phyloP scores from a whole-genome alignment of 2,797 vertebrate species.

The Acrossocheilus fasciatus region DNA sequence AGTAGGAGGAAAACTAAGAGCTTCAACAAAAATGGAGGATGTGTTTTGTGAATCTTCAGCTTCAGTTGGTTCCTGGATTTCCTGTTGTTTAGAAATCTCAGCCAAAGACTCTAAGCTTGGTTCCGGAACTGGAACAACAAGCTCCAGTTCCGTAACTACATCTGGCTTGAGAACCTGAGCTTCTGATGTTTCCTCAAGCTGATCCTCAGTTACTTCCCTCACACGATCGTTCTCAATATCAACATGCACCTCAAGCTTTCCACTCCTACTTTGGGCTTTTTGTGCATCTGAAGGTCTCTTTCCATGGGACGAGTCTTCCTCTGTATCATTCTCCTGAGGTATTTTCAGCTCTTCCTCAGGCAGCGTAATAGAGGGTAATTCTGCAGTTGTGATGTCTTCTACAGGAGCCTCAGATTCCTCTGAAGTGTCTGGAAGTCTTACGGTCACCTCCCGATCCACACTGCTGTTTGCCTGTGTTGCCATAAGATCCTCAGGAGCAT shows the following conservation, averaged over 20 bases:
- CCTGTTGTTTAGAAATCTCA: background rate
- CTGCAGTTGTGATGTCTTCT: background rate
- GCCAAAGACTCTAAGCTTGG: background rate
- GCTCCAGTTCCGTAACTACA: background rate
- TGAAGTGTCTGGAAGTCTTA: constrained; percentile 4
- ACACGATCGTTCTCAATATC: background rate
- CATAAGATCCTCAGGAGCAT: constrained; percentile 79
- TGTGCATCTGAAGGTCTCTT: background rate
- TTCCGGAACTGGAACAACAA: background rate
- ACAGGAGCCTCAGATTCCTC: background rate
- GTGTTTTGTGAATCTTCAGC: background rate
- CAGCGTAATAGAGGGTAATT: background rate
- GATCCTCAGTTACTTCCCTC: background rate
- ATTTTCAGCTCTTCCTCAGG: background rate
- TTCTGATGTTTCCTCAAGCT: background rate
- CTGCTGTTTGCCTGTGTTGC: constrained; percentile 57
- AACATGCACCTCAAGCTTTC: background rate
- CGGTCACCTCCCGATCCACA: constrained; percentile 44
- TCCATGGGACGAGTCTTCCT: background rate
- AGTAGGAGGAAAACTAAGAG: constrained; percentile 6
- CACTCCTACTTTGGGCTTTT: background rate
- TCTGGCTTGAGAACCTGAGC: background rate
- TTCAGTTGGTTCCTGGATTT: background rate
- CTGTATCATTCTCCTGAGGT: background rate
- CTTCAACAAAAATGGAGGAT: constrained; percentile 28